Evolutionary conservation across 1,140 invertebrate genomes (phyloP), one percentile per base, ranked within the genome.

Genomic region (Lepeophtheirus salmonis): DNA sequence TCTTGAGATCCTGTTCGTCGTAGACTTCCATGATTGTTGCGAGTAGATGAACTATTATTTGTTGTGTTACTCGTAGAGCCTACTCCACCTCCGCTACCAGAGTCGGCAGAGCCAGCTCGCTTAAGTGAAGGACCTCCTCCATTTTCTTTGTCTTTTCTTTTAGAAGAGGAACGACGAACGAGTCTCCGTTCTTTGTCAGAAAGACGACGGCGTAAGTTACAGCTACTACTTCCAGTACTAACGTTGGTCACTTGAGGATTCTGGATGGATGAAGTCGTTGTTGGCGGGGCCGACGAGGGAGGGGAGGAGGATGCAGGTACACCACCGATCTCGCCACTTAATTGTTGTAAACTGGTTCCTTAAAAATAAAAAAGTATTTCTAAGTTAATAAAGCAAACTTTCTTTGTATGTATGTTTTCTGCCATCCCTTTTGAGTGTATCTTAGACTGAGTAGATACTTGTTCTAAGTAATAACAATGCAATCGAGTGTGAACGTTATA

Each of bases 191-290:
- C 77, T 66, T 81, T 81, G 16, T 78, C 79, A 14, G 79, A 80
- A 4, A 75, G 76, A 58, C 81, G 72, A 12, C 79, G 73, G 18
- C 2, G 82, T 66, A 67, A 79, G 76, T 64, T 78, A 74, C 65
- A 80, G n/a, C n/a, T 41, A 41, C 30, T n/a, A 41, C 30, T 41
- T 6, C 80, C 64, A 78, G 76, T 50, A 82, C 75, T 14, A 79
- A 81, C 67, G 82, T 80, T 17, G 79, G 79, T 68, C 80, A 82
- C 49, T 78, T 75, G 64, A 79, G 82, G 64, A 82, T 69, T 64
- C 79, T 78, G 48, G 71, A 66, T 18, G 71, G 72, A 70, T 59
- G 26, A 65, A 56, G 55, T 54, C 50, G 63, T 58, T 60, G 58
- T 59, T 62, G 58, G 63, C 20, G n/a, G 58, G 57, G 26, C 53